These are phyloP conservation scores for Laticauda colubrina DNA, from an alignment of 2,113 vertebrate species.

Conservation along the genomic window DNA sequence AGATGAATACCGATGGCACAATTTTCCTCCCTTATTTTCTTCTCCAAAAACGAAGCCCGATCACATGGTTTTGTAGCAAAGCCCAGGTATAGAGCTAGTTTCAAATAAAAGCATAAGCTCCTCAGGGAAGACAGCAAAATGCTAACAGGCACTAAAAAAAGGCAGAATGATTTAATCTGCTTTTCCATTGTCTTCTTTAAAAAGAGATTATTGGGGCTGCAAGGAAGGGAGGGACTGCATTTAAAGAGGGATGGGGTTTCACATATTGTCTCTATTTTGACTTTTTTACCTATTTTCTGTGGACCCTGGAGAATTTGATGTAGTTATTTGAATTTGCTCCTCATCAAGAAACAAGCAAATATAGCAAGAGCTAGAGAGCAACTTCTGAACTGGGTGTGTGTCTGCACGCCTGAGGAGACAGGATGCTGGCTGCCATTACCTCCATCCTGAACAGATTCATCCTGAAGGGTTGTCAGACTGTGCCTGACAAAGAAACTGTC, in stretches of 20 bases:
- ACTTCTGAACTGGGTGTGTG: background rate
- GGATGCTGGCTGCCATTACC: slow-evolving; percentile 15
- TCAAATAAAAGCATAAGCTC: background rate
- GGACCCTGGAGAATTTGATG: background rate
- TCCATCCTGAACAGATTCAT: slow-evolving; percentile 24
- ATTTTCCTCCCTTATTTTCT: too few species aligned
- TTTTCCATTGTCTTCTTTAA: background rate
- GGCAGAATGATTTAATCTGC: background rate
- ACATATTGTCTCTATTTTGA: background rate
- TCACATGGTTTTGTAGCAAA: too few species aligned
- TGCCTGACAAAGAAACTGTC: background rate
- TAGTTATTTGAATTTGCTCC: background rate
- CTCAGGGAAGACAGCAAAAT: background rate
- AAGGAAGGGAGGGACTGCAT: background rate
- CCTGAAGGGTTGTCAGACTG: background rate
- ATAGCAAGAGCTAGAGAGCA: background rate
- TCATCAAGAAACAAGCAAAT: background rate
- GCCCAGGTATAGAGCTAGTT: too few species aligned
- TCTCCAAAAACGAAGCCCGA: too few species aligned
- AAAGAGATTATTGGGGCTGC: background rate
- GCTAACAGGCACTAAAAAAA: background rate
- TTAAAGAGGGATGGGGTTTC: background rate
- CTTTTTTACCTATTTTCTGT: background rate
- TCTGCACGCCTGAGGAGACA: background rate
- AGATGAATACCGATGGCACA: too few species aligned